These are phyloP conservation scores for Corythaeola cristata DNA, from an alignment of 2,113 vertebrate species.

Conservation along the genomic window DNA sequence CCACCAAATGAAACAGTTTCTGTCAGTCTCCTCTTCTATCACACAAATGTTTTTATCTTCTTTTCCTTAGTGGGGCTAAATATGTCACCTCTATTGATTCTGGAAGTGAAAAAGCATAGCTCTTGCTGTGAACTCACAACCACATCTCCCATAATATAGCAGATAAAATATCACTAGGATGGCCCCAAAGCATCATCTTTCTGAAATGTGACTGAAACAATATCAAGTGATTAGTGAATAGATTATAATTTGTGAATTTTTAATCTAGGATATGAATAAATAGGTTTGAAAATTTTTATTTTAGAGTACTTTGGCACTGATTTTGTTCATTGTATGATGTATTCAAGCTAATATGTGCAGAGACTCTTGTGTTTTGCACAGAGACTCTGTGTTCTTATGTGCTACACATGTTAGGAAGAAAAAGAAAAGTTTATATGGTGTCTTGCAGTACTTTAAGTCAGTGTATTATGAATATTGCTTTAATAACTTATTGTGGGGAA, in stretches of 20 bases:
- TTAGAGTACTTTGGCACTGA: background rate
- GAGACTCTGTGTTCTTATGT: background rate
- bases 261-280: background rate
- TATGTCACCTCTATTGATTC: background rate
- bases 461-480: slow-evolving; percentile 41
- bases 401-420: background rate
- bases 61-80: background rate
- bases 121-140: background rate
- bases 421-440: background rate
- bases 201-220: background rate
- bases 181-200: background rate
- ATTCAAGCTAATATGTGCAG: background rate
- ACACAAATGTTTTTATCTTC: background rate
- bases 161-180: background rate
- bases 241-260: background rate
- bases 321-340: background rate
- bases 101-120: background rate
- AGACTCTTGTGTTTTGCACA: background rate
- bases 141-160: background rate
- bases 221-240: background rate
- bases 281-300: background rate
- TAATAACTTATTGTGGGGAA: slow-evolving; percentile 36
- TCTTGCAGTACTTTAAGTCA: background rate
- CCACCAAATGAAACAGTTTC: background rate
- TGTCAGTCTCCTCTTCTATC: background rate